phyloP scores from a whole-genome alignment of 1,140 invertebrate genomes.

The Pararge aegeria region DNA sequence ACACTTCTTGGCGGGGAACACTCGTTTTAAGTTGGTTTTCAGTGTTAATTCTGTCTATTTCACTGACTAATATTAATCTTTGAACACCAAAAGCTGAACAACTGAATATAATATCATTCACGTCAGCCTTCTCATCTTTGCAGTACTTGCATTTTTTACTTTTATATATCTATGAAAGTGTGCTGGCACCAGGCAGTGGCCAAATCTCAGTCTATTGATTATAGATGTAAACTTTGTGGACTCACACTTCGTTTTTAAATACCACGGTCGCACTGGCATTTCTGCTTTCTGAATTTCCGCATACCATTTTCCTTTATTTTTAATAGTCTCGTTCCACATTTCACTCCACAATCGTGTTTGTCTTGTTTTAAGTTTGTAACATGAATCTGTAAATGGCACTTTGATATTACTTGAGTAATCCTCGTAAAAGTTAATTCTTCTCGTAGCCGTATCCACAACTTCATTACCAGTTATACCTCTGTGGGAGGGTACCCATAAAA shows the following conservation, averaged over 20 bases:
- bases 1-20: too few relatives aligned
- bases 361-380: background rate
- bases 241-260: background rate
- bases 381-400: constrained; percentile 13
- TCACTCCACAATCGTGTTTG: too few relatives aligned
- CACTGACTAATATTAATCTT: too few relatives aligned
- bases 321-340: background rate
- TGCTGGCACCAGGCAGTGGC: constrained; percentile 5
- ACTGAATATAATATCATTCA: too few relatives aligned
- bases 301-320: constrained; percentile 18
- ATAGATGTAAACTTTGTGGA: background rate
- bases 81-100: too few relatives aligned
- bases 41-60: too few relatives aligned
- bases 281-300: constrained; percentile 10
- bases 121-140: too few relatives aligned
- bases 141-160: too few relatives aligned
- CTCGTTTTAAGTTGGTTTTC: too few relatives aligned
- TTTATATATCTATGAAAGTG: too few relatives aligned
- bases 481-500: constrained; percentile 19
- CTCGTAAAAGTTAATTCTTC: background rate
- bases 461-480: constrained; percentile 18
- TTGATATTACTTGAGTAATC: constrained; percentile 1
- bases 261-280: constrained; percentile 5
- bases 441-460: constrained; percentile 2
- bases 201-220: constrained; percentile 18